These are phyloP conservation scores for Aldrovandia affinis DNA, from an alignment of 2,797 vertebrate genomes.

Conservation along the genomic window DNA sequence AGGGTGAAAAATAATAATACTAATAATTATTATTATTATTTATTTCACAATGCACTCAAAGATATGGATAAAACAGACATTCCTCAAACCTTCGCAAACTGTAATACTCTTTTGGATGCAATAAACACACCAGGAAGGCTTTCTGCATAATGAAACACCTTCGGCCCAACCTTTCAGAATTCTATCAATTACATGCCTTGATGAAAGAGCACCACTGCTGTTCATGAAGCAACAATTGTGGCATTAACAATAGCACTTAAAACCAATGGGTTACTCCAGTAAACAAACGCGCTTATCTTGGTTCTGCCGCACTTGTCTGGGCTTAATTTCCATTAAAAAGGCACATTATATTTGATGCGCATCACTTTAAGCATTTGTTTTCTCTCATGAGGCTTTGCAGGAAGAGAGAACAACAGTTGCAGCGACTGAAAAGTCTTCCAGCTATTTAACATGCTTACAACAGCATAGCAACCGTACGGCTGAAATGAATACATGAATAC, in stretches of 20 bases:
- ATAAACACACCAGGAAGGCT: conserved; percentile 78
- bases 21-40: not conserved
- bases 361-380: conserved; percentile 59
- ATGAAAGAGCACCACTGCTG: conserved; percentile 75
- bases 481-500: conserved; percentile 53
- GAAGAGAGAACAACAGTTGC: conserved; percentile 59
- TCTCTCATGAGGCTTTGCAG: conserved; percentile 52
- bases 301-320: conserved; percentile 71
- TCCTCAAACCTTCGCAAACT: conserved; percentile 72
- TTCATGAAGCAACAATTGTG: conserved; percentile 79
- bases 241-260: conserved; percentile 82
- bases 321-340: conserved; percentile 70
- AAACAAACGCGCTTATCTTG: conserved; percentile 76
- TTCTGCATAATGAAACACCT: conserved; percentile 79
- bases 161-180: conserved; percentile 81
- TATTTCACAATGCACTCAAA: not conserved
- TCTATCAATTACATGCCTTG: conserved; percentile 82
- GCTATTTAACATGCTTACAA: conserved; percentile 50
- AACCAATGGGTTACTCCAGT: conserved; percentile 78
- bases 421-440: conserved; percentile 53
- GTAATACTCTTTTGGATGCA: conserved; percentile 73
- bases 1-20: too few species aligned
- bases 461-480: conserved; percentile 45
- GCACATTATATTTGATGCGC: conserved; percentile 71
- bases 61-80: conserved; percentile 60